Base-by-base conservation (phyloP, 1,140 invertebrate genomes). In the Anoplophora glabripennis region DNA sequence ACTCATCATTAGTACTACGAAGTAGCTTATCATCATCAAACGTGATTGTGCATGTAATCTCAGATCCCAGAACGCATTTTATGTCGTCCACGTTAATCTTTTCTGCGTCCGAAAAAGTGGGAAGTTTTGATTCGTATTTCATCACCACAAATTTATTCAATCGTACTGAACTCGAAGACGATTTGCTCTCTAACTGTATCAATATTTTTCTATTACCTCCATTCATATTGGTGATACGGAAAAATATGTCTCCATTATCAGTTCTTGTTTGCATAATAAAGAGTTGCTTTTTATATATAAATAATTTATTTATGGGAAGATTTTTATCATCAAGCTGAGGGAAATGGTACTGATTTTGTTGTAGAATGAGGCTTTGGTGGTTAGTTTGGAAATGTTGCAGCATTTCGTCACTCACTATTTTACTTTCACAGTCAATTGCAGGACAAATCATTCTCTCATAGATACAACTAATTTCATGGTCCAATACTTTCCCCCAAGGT, bases 1-100 rank as follows among this genome's bases (percentile, higher is more conserved):
- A 38, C 3, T 57, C 42, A 34, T 66, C 60, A 33, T 28, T 18
- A 51, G 44, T n/a, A 5, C 38, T 33, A 11, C 11, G 15, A 15
- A 4, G 35, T 7, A 42, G 41, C 8, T 28, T n/a, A n/a, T 33
- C 9, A 49, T 9, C 1, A 34, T 34, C 21, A 21, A 49, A 49
- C 12, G 4, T 36, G 34, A 36, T 11, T 15, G 2, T 5, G 5
- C 21, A 28, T 3, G 5, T 28, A 28, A 28, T 36, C 3, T 49
- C n/a, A 10, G 21, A 7, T 12, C 14, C 8, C 7, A 49, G n/a
- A 28, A 12, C 21, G 4, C 4, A 12, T 8, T 36, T 33, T 12
- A 49, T 1, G 28, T 9, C n/a, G 12, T 9, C n/a, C 11, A 49
- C 3, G 10, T 35, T 28, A 5, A 49, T n/a, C 14, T 49, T 36